A percentile compares a stretch with the other conserved stretches of the same genome.
Conservation (phyloP, 2,888 invertebrate genomes). For the Hololepta plana region DNA sequence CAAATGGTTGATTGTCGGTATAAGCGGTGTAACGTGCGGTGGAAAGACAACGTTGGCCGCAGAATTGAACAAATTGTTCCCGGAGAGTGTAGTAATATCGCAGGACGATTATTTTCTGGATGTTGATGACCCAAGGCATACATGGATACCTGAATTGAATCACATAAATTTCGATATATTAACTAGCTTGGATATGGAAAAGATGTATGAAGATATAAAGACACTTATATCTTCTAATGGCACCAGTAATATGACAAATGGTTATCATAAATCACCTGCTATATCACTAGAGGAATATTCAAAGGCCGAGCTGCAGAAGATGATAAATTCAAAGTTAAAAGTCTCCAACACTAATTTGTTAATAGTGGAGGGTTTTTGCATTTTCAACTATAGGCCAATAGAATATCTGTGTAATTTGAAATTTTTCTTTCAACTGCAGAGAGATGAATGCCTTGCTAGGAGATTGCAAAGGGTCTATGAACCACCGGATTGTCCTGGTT, state of each 20-base stretch:
- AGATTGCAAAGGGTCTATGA: constrained; percentile 49
- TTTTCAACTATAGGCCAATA: constrained; percentile 51
- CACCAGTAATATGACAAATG: too few species aligned
- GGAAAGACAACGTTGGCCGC: constrained; percentile 63
- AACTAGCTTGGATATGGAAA: constrained; percentile 51
- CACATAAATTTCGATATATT: constrained; percentile 63
- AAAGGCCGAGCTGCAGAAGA: constrained; percentile 7
- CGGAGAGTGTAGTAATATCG: constrained; percentile 33
- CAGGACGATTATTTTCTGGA: constrained; percentile 65
- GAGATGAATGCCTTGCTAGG: constrained; percentile 46
- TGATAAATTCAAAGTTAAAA: constrained; percentile 12
- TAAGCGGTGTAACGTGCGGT: constrained; percentile 68
- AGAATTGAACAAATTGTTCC: constrained; percentile 26
- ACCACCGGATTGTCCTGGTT: constrained; percentile 74
- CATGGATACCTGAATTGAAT: constrained; percentile 40
- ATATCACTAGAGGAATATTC: constrained; percentile 12
- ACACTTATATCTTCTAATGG: constrained; percentile 19
- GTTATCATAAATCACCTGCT: too few species aligned
- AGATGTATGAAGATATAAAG: constrained; percentile 43
- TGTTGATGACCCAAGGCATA: constrained; percentile 44
- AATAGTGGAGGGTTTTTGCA: constrained; percentile 60
- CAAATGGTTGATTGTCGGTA: too few species aligned
- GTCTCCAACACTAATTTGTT: constrained; percentile 32
- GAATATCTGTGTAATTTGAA: constrained; percentile 48
- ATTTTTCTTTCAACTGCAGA: constrained; percentile 53